A percentile compares a stretch with the other conserved stretches of the same genome.
These are phyloP conservation scores for Lepilemur ruficaudatus DNA, from an alignment of 2,797 vertebrate species.

Conservation along the genomic window DNA sequence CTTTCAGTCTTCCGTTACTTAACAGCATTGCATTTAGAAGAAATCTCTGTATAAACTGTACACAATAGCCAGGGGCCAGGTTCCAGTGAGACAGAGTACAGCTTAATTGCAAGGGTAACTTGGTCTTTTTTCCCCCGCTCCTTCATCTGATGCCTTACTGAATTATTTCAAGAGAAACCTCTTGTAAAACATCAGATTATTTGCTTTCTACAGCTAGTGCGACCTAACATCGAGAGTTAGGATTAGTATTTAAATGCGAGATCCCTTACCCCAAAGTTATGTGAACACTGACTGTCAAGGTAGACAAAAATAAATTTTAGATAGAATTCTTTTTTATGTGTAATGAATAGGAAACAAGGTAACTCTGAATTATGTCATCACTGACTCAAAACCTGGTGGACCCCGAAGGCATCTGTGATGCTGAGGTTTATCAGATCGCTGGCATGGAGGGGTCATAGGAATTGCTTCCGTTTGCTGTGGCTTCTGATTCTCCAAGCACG, in stretches of 20 bases:
- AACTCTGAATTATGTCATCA: not conserved
- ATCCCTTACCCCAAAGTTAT: not conserved
- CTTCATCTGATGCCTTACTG: constrained; percentile 20
- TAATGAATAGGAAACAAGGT: not conserved
- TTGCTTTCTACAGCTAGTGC: not conserved
- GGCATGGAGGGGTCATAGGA: not conserved
- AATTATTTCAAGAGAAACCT: constrained; percentile 59
- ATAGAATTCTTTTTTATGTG: constrained; percentile 21
- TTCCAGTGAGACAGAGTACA: constrained; percentile 26
- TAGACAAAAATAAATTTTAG: not conserved
- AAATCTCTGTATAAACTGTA: constrained; percentile 28
- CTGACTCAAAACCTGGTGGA: not conserved
- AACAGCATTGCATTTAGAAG: constrained; percentile 12
- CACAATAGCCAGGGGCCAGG: constrained; percentile 10
- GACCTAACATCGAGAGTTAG: not conserved
- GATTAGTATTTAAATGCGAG: not conserved
- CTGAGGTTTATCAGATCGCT: not conserved
- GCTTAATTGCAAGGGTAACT: constrained; percentile 19
- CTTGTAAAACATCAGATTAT: constrained; percentile 1
- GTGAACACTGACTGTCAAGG: not conserved
- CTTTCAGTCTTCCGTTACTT: constrained; percentile 55
- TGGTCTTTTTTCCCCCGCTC: not conserved
- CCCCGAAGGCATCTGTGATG: not conserved
- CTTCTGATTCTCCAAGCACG: constrained; percentile 14
- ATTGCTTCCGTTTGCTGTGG: constrained; percentile 25